phyloP scores from a whole-genome alignment of 2,888 invertebrate genomes.

The Noctua janthina region DNA sequence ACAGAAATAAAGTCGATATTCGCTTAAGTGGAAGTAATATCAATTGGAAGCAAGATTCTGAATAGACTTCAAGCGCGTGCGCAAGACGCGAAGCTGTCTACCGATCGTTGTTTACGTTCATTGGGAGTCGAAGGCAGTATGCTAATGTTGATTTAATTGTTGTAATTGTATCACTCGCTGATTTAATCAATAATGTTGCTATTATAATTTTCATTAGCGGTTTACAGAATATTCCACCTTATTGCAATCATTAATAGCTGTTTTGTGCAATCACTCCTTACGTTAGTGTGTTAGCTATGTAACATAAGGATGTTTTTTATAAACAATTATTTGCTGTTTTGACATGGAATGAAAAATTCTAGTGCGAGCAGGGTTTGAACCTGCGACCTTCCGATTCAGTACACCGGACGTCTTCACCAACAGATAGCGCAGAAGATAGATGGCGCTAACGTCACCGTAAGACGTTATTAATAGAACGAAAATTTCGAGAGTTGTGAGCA shows the following conservation, averaged over 20 bases:
- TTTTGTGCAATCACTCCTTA: background rate
- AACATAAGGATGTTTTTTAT: background rate
- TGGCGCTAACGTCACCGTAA: too few relatives aligned
- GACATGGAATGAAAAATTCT: too few relatives aligned
- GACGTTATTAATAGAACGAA: too few relatives aligned
- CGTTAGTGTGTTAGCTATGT: background rate
- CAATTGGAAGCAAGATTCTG: background rate
- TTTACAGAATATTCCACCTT: background rate
- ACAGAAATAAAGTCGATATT: background rate
- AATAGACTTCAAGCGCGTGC: slow-evolving; percentile 39
- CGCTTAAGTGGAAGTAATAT: background rate
- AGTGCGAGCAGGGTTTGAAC: too few relatives aligned
- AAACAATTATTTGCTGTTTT: background rate
- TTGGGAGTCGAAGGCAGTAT: slow-evolving; percentile 26
- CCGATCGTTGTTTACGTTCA: slow-evolving; percentile 48
- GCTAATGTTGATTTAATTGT: slow-evolving; percentile 27
- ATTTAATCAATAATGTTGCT: slow-evolving; percentile 2
- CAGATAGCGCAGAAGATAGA: too few relatives aligned
- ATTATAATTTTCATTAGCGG: background rate
- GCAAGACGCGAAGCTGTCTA: slow-evolving; percentile 42
- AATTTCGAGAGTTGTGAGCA: too few relatives aligned
- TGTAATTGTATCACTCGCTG: slow-evolving; percentile 27
- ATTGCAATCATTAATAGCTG: background rate
- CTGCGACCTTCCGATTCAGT: too few relatives aligned
- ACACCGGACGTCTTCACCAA: too few relatives aligned